Percentiles rank a stretch among this genome's conserved stretches.
These are phyloP conservation scores for Osmerus mordax DNA, from an alignment of 2,113 vertebrate genomes.

Conservation along the genomic window DNA sequence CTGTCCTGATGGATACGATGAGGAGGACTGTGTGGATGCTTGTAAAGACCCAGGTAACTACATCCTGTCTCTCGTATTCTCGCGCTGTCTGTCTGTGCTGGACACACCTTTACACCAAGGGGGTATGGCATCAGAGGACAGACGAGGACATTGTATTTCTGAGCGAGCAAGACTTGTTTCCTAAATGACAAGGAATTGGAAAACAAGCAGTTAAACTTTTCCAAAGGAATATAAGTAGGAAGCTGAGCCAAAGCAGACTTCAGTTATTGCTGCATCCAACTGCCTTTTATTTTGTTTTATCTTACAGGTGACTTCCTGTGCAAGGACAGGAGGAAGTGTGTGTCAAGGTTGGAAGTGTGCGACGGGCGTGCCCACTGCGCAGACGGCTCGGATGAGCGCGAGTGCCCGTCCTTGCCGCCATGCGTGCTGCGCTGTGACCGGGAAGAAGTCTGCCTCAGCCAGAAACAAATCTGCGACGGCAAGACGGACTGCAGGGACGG, in stretches of 20 bases:
- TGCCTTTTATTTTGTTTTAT: neutral
- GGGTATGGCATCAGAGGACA: neutral
- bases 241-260: neutral
- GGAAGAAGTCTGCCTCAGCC: conserved; percentile 70
- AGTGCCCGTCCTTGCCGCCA: conserved; percentile 53
- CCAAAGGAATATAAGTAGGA: neutral
- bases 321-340: conserved; percentile 62
- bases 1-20: conserved; percentile 83
- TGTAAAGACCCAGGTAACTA: conserved; percentile 72
- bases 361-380: conserved; percentile 77
- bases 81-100: neutral
- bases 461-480: conserved; percentile 76
- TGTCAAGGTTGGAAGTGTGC: conserved; percentile 63
- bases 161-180: neutral
- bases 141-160: neutral
- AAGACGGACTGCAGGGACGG: conserved; percentile 79
- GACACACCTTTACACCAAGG: neutral
- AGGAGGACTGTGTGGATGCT: conserved; percentile 61
- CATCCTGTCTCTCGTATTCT: neutral
- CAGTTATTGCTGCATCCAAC: neutral
- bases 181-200: neutral
- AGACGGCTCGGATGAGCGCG: conserved; percentile 78
- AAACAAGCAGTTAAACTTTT: no score
- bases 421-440: conserved; percentile 64
- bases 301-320: conserved; percentile 75